These are phyloP conservation scores for Trematomus bernacchii DNA, from an alignment of 2,797 vertebrate species.

Conservation along the genomic window DNA sequence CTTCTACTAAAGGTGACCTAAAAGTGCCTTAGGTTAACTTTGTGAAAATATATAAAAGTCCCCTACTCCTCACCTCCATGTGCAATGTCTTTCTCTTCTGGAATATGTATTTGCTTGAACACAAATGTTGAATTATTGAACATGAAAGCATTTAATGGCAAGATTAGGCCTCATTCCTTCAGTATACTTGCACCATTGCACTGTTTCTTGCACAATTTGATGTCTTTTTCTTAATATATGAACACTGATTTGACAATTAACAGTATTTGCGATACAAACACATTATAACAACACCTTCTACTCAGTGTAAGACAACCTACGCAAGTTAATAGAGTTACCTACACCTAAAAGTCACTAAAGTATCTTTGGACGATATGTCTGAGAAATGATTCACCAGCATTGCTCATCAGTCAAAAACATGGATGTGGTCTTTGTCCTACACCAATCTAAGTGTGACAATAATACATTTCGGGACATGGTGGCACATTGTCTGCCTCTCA, in stretches of 20 bases:
- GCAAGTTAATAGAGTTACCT: background rate
- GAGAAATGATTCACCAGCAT: slow-evolving; percentile 32
- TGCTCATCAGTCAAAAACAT: slow-evolving; percentile 4
- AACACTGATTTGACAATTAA: too few relatives aligned
- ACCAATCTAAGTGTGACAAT: slow-evolving; percentile 11
- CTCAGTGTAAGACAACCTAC: background rate
- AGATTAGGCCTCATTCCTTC: too few relatives aligned
- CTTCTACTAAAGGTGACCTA: background rate
- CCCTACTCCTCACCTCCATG: background rate
- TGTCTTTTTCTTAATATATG: too few relatives aligned
- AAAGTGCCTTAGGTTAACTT: background rate
- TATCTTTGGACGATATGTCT: background rate
- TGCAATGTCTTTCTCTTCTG: background rate
- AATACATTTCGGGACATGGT: slow-evolving; percentile 11
- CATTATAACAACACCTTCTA: background rate
- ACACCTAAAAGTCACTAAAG: background rate
- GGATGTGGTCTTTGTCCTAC: slow-evolving; percentile 37
- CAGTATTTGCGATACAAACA: too few relatives aligned
- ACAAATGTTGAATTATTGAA: background rate
- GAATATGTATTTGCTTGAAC: background rate
- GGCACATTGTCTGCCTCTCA: slow-evolving; percentile 18
- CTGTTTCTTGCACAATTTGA: background rate
- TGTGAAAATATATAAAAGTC: background rate
- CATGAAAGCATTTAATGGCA: too few relatives aligned
- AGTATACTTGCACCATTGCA: too few relatives aligned